Evolutionary conservation across 2,888 invertebrate species (phyloP), one percentile per base, ranked within the genome.

Genomic region (Therioaphis trifolii): DNA sequence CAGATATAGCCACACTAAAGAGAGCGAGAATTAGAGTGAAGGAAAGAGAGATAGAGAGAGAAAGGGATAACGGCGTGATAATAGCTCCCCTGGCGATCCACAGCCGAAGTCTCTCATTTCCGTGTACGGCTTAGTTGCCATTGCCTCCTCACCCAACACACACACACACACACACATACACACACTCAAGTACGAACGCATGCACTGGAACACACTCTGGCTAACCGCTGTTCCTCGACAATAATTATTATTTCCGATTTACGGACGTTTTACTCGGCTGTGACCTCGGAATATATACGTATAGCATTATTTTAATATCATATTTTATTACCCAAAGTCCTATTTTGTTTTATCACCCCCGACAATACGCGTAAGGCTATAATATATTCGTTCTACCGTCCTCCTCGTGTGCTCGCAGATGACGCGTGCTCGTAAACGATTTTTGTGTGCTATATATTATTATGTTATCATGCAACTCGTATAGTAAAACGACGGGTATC

Each of bases 11-110:
- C n/a, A 18, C 21, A n/a, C 15, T 21, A n/a, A 68, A 68, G 5
- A 68, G n/a, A 68, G n/a, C n/a, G 43, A 52, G 55, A 35, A 15
- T 7, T 24, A 15, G 18, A 40, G 11, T 61, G 61, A 21, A 15
- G 46, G 29, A 5, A 9, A 69, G 2, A n/a, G 21, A 21, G 21
- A 40, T 35, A 29, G 52, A 40, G 14, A 21, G 43, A 15, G n/a
- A 46, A 4, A 49, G 35, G 21, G 21, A 63, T 27, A 15, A 9
- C 24, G 14, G 72, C 43, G 40, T 49, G 71, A 58, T 82, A 82
- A 82, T 82, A 82, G 80, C 72, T 82, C 80, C 80, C 80, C 35
- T 29, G 72, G 24, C 49, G 63, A 72, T 27, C 71, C 35, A 11
- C 40, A 9, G 2, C 15, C 49, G 7, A 12, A 35, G 21, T 46